Conservation (phyloP, 2,888 invertebrate genomes). For the Fissipunctia ypsillon region DNA sequence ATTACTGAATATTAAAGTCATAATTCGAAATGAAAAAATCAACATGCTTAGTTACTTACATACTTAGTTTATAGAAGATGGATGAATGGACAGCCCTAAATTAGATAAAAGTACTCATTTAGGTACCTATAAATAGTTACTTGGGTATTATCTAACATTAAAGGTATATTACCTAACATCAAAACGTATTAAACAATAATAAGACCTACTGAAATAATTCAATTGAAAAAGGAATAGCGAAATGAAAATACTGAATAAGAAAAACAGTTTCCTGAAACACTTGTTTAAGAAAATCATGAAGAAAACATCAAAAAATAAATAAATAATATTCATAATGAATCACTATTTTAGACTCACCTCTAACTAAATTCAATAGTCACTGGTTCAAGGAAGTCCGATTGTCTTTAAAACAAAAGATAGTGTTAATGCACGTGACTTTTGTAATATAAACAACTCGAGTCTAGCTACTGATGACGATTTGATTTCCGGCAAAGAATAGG, state of each 20-base stretch:
- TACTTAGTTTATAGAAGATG: neutral
- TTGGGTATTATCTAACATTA: too few relatives aligned
- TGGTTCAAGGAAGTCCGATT: constrained; percentile 57
- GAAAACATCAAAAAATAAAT: constrained; percentile 16
- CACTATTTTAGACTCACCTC: constrained; percentile 43
- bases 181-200: neutral
- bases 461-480: constrained; percentile 22
- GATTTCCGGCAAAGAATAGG: neutral
- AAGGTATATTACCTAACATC: too few relatives aligned
- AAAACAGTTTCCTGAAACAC: neutral
- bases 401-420: constrained; percentile 62
- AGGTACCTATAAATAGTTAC: neutral
- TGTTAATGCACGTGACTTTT: constrained; percentile 38
- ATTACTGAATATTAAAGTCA: neutral
- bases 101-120: neutral
- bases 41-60: too few relatives aligned
- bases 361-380: constrained; percentile 38
- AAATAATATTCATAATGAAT: constrained; percentile 36
- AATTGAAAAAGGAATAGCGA: neutral
- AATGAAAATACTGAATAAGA: neutral
- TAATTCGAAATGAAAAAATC: neutral
- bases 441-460: constrained; percentile 34
- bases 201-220: neutral
- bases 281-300: constrained; percentile 2
- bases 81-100: neutral